These are phyloP conservation scores for Caenorhabditis briggsae DNA, from an alignment of 1,140 invertebrate genomes.

Conservation along the genomic window DNA sequence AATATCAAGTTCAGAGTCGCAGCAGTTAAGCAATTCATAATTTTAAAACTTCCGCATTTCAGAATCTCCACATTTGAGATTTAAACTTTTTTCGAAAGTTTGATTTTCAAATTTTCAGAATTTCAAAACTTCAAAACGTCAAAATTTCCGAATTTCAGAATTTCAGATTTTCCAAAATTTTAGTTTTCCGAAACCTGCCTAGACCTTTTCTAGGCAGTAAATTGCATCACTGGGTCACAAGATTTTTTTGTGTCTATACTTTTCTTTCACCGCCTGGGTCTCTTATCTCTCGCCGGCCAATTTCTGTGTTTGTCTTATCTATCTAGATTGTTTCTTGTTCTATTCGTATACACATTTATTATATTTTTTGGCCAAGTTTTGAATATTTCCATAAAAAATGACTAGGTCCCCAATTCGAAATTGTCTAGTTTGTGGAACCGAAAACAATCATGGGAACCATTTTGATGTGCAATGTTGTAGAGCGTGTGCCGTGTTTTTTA, in stretches of 20 bases:
- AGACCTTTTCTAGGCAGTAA: neutral
- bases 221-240: slow-evolving; percentile 12
- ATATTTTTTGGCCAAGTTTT: too few species aligned
- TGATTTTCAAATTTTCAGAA: too few species aligned
- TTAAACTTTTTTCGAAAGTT: too few species aligned
- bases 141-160: too few species aligned
- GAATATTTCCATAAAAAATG: neutral
- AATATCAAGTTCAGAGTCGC: too few species aligned
- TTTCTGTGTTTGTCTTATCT: neutral
- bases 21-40: too few species aligned
- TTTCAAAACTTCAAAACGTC: too few species aligned
- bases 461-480: slow-evolving; percentile 13
- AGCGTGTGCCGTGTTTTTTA: slow-evolving; percentile 31
- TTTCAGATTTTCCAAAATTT: too few species aligned
- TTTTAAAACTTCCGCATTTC: too few species aligned
- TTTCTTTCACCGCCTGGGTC: neutral
- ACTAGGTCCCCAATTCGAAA: neutral
- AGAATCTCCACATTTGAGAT: too few species aligned
- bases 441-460: slow-evolving; percentile 15
- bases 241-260: neutral
- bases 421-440: neutral
- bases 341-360: neutral
- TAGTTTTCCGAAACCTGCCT: too few species aligned
- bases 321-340: neutral
- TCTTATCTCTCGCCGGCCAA: neutral